Evolutionary conservation across 1,140 invertebrate species (phyloP).

Genomic region (Meloidogyne hapla): DNA sequence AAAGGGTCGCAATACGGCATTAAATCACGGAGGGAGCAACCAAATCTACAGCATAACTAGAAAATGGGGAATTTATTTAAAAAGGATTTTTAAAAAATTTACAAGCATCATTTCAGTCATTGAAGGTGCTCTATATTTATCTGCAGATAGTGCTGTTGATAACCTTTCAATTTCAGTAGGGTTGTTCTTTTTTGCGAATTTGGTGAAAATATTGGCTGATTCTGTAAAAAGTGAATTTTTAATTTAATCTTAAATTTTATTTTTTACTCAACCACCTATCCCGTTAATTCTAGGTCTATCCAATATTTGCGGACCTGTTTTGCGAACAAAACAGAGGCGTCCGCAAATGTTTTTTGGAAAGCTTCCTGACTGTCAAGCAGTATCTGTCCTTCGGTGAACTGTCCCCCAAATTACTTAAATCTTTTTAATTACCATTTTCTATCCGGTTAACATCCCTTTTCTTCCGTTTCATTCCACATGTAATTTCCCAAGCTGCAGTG

Average conservation of each 20-base stretch:
- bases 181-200: background rate
- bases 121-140: constrained; percentile 28
- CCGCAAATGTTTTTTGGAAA: too few species aligned
- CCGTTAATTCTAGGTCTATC: too few species aligned
- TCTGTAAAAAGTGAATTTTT: too few species aligned
- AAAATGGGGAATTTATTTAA: background rate
- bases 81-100: background rate
- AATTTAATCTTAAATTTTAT: too few species aligned
- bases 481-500: constrained; percentile 50
- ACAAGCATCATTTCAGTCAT: constrained; percentile 41
- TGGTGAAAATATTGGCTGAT: background rate
- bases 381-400: constrained; percentile 1
- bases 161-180: constrained; percentile 1
- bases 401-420: background rate
- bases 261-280: too few species aligned
- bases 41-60: constrained; percentile 33
- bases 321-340: background rate
- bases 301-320: too few species aligned
- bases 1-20: constrained; percentile 36
- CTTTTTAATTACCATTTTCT: background rate
- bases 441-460: constrained; percentile 28
- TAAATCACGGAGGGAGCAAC: constrained; percentile 34
- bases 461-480: constrained; percentile 49
- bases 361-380: too few species aligned
- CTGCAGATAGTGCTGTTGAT: background rate